Evolutionary conservation across 2,888 invertebrate genomes (phyloP).

Genomic region (Coleophora flavipennella): DNA sequence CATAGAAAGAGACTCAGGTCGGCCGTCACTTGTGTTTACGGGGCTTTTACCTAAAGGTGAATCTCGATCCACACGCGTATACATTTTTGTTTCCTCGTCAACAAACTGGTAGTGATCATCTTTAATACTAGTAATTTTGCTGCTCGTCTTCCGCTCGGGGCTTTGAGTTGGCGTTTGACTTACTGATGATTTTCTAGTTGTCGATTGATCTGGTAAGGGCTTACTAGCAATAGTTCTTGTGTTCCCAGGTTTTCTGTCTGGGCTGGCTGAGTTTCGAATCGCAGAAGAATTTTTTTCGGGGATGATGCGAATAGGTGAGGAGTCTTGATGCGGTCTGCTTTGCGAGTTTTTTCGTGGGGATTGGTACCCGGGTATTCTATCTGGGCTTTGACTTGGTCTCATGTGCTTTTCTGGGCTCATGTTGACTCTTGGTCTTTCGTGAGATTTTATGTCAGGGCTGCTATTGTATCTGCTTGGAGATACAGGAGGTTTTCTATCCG

Average conservation of each 20-base stretch:
- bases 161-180: conserved; percentile 19
- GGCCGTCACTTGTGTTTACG: conserved; percentile 20
- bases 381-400: conserved; percentile 25
- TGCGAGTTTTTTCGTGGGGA: background rate
- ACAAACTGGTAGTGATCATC: conserved; percentile 52
- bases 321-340: conserved; percentile 5
- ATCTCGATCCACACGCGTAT: conserved; percentile 28
- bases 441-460: conserved; percentile 41
- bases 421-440: conserved; percentile 30
- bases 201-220: conserved; percentile 16
- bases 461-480: conserved; percentile 35
- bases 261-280: conserved; percentile 19
- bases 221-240: conserved; percentile 39
- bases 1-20: conserved; percentile 12
- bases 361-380: conserved; percentile 17
- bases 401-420: conserved; percentile 42
- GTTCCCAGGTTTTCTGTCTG: conserved; percentile 37
- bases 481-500: conserved; percentile 35
- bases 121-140: conserved; percentile 25
- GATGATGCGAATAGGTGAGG: conserved; percentile 12
- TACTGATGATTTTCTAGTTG: conserved; percentile 25
- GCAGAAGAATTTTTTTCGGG: conserved; percentile 18
- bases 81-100: conserved; percentile 58
- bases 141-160: conserved; percentile 23
- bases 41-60: conserved; percentile 16